phyloP scores from a whole-genome alignment of 2,888 invertebrate species.

The Blastobasis adustella region DNA sequence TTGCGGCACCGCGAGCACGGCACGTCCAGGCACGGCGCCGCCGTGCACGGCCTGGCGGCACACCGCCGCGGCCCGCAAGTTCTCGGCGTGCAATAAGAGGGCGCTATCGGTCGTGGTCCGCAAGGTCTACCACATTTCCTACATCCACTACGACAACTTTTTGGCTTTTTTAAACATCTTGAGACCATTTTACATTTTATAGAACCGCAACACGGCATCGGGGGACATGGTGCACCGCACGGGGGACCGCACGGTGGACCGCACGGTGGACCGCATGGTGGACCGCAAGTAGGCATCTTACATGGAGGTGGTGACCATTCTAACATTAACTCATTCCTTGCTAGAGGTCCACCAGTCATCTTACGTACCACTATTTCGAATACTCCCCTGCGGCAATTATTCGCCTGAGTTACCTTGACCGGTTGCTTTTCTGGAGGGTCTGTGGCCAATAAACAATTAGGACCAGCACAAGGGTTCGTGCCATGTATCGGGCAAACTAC shows the following conservation, averaged over 20 bases:
- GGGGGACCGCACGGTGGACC: constrained; percentile 17
- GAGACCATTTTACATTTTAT: constrained; percentile 43
- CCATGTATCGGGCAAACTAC: constrained; percentile 48
- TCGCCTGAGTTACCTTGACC: constrained; percentile 46
- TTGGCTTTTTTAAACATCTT: constrained; percentile 36
- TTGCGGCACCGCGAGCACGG: constrained; percentile 1
- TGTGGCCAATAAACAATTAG: constrained; percentile 42
- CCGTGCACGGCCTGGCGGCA: constrained; percentile 7
- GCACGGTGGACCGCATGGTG: constrained; percentile 23
- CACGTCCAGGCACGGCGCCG: constrained; percentile 12
- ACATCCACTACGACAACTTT: constrained; percentile 25
- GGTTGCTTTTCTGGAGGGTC: constrained; percentile 34
- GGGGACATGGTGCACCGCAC: constrained; percentile 21
- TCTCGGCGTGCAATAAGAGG: constrained; percentile 3
- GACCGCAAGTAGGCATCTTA: constrained; percentile 32
- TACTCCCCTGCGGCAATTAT: constrained; percentile 59
- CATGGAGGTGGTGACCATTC: constrained; percentile 63
- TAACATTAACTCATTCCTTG: constrained; percentile 60
- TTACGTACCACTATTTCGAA: constrained; percentile 60
- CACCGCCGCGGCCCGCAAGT: constrained; percentile 17
- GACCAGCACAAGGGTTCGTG: constrained; percentile 46
- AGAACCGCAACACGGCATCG: constrained; percentile 26
- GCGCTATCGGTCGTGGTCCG: constrained; percentile 6
- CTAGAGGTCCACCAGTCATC: constrained; percentile 55
- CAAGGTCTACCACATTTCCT: constrained; percentile 21